A percentile compares a stretch with the other conserved stretches of the same genome.
These are phyloP conservation scores for Netelia melanura DNA, from an alignment of 2,888 invertebrate genomes.

Conservation along the genomic window DNA sequence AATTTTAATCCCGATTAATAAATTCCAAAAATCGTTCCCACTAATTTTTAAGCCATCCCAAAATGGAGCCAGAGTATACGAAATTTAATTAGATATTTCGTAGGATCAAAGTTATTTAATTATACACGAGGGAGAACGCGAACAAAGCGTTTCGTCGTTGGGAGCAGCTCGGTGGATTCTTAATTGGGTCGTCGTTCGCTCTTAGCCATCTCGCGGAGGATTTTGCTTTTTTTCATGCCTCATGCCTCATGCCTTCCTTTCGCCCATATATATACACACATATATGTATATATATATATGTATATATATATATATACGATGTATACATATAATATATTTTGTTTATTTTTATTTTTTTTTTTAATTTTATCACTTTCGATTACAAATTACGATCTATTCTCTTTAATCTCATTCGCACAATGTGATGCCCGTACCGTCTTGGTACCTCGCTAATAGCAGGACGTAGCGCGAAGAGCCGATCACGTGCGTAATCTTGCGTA, in stretches of 20 bases:
- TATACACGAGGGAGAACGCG: slow-evolving; percentile 2
- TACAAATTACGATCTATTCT: background rate
- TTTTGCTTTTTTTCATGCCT: background rate
- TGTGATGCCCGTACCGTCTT: slow-evolving; percentile 81
- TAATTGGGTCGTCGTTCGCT: slow-evolving; percentile 35
- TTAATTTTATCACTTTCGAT: background rate
- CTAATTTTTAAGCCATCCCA: no score
- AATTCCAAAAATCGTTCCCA: no score
- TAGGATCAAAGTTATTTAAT: slow-evolving; percentile 9
- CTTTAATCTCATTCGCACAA: slow-evolving; percentile 14
- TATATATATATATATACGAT: slow-evolving; percentile 3
- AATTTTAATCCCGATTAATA: no score
- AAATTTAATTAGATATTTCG: background rate
- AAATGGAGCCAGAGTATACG: background rate
- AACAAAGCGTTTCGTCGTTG: slow-evolving; percentile 4
- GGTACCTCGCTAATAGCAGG: slow-evolving; percentile 83
- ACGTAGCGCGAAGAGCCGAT: slow-evolving; percentile 83
- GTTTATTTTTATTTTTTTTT: background rate
- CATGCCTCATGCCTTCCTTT: background rate
- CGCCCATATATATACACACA: no score
- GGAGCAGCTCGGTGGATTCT: background rate
- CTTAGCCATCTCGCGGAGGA: slow-evolving; percentile 1
- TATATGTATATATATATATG: background rate
- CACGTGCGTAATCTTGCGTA: slow-evolving; percentile 82
- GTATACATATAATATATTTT: background rate